Evolutionary conservation across 2,888 invertebrate species (phyloP).

Genomic region (Apotomis turbidana): DNA sequence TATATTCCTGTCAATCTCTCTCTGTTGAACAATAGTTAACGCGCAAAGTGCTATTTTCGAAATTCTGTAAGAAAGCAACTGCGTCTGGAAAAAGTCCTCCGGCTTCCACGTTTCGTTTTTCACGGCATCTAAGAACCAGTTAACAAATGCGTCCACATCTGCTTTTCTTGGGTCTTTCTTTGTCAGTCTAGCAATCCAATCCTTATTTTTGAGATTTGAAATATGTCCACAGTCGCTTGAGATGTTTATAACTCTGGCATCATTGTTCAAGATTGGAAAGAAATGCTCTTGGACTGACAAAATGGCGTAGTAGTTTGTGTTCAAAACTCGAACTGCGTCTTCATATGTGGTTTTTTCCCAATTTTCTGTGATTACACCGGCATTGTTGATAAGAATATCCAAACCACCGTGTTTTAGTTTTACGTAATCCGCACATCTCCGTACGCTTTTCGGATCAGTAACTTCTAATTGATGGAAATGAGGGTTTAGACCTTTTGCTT

Average conservation of each 20-base stretch:
- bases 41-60: slow-evolving; percentile 51
- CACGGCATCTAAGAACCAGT: slow-evolving; percentile 51
- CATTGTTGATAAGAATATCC: slow-evolving; percentile 56
- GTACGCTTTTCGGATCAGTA: slow-evolving; percentile 49
- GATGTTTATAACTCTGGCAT: slow-evolving; percentile 52
- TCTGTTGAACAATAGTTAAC: slow-evolving; percentile 48
- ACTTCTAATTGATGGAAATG: slow-evolving; percentile 53
- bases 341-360: slow-evolving; percentile 48
- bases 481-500: slow-evolving; percentile 73
- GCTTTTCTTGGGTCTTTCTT: slow-evolving; percentile 44
- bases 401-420: slow-evolving; percentile 52
- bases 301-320: slow-evolving; percentile 51
- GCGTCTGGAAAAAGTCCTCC: slow-evolving; percentile 47
- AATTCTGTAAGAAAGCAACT: slow-evolving; percentile 47
- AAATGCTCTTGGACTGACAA: slow-evolving; percentile 50
- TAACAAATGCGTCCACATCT: slow-evolving; percentile 49
- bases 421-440: slow-evolving; percentile 48
- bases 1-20: slow-evolving; percentile 45
- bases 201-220: slow-evolving; percentile 48
- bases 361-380: slow-evolving; percentile 47
- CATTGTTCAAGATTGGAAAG: slow-evolving; percentile 48
- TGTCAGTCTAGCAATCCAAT: slow-evolving; percentile 49
- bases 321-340: slow-evolving; percentile 50
- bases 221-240: slow-evolving; percentile 52
- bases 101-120: slow-evolving; percentile 46